These are phyloP conservation scores for Baccha elongata DNA, from an alignment of 2,888 invertebrate genomes.

Conservation along the genomic window DNA sequence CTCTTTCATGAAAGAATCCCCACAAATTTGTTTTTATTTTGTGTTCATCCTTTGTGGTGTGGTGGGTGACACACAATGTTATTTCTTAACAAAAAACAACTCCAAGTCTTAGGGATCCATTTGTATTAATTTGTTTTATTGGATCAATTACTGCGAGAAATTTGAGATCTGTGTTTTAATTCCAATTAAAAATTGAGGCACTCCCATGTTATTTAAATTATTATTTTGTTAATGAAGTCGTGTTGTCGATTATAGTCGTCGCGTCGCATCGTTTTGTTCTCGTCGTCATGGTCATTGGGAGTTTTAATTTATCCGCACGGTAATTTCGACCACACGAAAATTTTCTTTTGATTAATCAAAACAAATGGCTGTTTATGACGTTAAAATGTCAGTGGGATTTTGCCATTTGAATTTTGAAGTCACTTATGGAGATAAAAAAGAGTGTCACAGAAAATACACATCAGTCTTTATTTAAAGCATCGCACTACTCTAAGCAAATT, in stretches of 20 bases:
- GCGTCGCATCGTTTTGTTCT: too few species aligned
- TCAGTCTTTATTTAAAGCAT: too few species aligned
- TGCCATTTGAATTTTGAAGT: too few species aligned
- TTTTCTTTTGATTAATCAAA: constrained; percentile 22
- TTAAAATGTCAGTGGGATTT: background rate
- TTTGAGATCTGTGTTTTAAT: constrained; percentile 31
- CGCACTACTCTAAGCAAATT: too few species aligned
- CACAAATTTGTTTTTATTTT: too few species aligned
- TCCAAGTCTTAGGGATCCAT: background rate
- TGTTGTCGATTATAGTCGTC: background rate
- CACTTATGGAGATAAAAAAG: too few species aligned
- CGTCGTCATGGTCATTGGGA: background rate
- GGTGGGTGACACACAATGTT: background rate
- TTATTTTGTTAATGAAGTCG: constrained; percentile 48
- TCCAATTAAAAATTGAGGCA: constrained; percentile 25
- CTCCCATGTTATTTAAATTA: constrained; percentile 44
- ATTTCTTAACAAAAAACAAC: background rate
- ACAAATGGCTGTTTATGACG: constrained; percentile 31
- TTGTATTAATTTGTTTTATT: constrained; percentile 14
- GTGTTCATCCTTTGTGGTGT: constrained; percentile 16
- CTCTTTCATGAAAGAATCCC: too few species aligned
- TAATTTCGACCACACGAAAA: constrained; percentile 32
- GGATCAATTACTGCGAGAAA: constrained; percentile 47
- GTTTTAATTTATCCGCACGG: constrained; percentile 30
- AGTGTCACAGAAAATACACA: too few species aligned